These are phyloP conservation scores for Parnassius apollo DNA, from an alignment of 2,888 invertebrate species.

Conservation along the genomic window DNA sequence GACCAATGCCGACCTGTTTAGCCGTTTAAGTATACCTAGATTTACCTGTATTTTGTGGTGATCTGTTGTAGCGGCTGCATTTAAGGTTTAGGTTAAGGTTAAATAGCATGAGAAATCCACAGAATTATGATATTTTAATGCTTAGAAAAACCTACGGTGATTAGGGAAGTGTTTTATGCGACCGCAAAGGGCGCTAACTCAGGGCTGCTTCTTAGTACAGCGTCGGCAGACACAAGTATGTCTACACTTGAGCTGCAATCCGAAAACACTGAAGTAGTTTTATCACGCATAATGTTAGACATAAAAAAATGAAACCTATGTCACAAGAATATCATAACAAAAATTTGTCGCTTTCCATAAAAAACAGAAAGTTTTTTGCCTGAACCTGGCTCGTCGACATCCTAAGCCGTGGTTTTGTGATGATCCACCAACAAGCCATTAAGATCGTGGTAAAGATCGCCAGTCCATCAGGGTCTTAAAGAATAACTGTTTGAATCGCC, in stretches of 20 bases:
- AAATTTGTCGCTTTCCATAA: too few relatives aligned
- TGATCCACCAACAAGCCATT: too few relatives aligned
- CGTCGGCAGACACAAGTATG: background rate
- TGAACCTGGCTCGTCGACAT: too few relatives aligned
- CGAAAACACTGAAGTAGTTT: too few relatives aligned
- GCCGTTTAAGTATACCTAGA: background rate
- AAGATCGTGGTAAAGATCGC: too few relatives aligned
- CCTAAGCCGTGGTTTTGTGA: too few relatives aligned
- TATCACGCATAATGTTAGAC: background rate
- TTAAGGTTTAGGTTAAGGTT: background rate
- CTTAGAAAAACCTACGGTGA: background rate
- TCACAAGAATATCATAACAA: background rate
- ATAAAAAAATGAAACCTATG: background rate
- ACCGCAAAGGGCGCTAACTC: background rate
- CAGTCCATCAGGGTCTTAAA: too few relatives aligned
- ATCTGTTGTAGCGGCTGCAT: background rate
- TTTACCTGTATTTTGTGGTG: background rate
- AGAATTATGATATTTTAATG: background rate
- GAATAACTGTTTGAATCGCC: too few relatives aligned
- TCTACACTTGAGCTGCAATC: too few relatives aligned
- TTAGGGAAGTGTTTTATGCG: background rate
- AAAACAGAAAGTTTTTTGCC: too few relatives aligned
- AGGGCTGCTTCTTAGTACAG: background rate
- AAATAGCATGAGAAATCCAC: too few relatives aligned
- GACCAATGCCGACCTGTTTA: too few relatives aligned